Base-by-base conservation (phyloP, 2,888 invertebrate genomes). In the Hypolimnas misippus region DNA sequence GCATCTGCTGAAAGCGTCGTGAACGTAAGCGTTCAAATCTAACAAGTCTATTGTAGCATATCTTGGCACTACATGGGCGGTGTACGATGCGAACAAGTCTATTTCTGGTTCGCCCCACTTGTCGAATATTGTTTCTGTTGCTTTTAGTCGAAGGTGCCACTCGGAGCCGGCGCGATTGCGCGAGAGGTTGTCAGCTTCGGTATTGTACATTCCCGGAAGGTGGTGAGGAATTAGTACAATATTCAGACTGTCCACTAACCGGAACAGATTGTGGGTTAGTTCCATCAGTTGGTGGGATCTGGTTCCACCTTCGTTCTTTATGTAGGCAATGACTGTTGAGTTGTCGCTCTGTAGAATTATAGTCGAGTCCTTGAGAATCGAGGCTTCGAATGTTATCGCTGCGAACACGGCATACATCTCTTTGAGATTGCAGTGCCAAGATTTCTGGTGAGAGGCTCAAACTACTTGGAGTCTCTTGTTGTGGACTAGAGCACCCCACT, bases 271-370 rank as follows among this genome's bases (percentile, higher is more conserved):
- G 19, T 51, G 25, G 6, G 74, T 73, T 21, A 63, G 14, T 1
- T 63, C 35, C 8, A 72, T 56, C 0, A 72, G 63, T 1, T 12
- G 33, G 1, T 7, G 17, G 0, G 73, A 74, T 21, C 52, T 62
- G 4, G 71, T 74, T 38, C 73, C 72, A 1, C 73, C 73, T 58
- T 35, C 35, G 72, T 70, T 33, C 72, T 72, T 66, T 46, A 74
- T 65, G 50, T 70, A 73, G 0, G 72, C 54, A 4, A 74, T 61
- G 0, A 72, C 71, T 0, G 73, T 73, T 25, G 12, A 3, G 12
- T 42, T 73, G 73, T 73, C 73, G 42, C 63, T 68, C 49, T 74
- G 73, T 12, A 72, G 14, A 0, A 73, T 40, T 1, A 70, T 25
- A 6, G 55, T 42, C 0, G 65, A 55, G 17, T 65, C 53, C 25